Evolutionary conservation across 2,797 vertebrate species (phyloP).

Genomic region (Ptychobarbus kaznakovi): DNA sequence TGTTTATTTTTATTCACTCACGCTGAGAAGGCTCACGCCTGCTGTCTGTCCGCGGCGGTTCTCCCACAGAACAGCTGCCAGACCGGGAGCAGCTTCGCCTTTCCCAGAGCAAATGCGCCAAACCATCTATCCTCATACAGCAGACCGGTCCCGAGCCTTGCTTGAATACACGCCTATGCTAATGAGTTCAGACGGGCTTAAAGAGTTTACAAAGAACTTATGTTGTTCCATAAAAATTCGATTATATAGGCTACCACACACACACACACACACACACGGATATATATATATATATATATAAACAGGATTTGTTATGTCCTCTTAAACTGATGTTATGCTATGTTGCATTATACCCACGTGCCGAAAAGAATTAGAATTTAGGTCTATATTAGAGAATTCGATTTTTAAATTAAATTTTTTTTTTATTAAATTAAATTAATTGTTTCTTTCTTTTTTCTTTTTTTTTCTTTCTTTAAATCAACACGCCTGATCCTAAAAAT

Average conservation of each 20-base stretch:
- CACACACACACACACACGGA: too few relatives aligned
- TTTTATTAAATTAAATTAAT: not conserved
- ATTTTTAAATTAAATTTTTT: not conserved
- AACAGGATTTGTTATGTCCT: not conserved
- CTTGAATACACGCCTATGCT: constrained; percentile 54
- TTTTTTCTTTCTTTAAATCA: not conserved
- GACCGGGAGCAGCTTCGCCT: constrained; percentile 74
- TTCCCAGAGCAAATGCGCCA: constrained; percentile 73
- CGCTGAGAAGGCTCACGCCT: constrained; percentile 76
- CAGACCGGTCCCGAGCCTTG: constrained; percentile 53
- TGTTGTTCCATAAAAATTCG: not conserved
- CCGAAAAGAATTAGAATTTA: not conserved
- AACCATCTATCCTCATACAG: constrained; percentile 69
- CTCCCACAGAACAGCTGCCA: constrained; percentile 84
- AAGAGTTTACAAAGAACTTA: constrained; percentile 28
- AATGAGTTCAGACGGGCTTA: constrained; percentile 43
- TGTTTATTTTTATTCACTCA: constrained; percentile 68
- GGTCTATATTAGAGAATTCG: not conserved
- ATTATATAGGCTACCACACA: not conserved
- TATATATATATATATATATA: too few relatives aligned
- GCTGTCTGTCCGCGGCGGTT: constrained; percentile 76
- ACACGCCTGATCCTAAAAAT: not conserved
- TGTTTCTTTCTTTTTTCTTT: too few relatives aligned
- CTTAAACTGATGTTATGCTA: not conserved
- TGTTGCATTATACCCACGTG: not conserved